Evolutionary conservation across 1,140 invertebrate genomes (phyloP).

Genomic region (Philopotamus ludificatus): DNA sequence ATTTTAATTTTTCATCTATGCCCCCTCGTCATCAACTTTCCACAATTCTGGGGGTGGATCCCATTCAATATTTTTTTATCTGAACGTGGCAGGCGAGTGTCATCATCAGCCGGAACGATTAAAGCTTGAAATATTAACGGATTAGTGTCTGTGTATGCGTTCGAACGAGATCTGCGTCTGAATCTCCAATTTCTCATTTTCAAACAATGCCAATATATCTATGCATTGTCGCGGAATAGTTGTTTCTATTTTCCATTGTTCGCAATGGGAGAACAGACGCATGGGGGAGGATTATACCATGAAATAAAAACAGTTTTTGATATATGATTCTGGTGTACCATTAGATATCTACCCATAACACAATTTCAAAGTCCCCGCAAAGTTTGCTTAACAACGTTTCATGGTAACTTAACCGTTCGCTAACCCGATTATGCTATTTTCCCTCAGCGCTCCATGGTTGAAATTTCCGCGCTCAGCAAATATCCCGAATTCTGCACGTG

Average conservation of each 20-base stretch:
- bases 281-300: background rate
- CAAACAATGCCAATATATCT: background rate
- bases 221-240: background rate
- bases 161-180: background rate
- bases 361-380: background rate
- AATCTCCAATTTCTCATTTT: background rate
- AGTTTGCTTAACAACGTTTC: slow-evolving; percentile 23
- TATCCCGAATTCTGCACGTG: background rate
- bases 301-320: background rate
- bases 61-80: slow-evolving; percentile 17
- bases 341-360: background rate
- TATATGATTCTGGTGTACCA: too few relatives aligned
- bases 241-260: background rate
- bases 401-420: slow-evolving; percentile 6
- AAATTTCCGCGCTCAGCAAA: slow-evolving; percentile 5
- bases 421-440: slow-evolving; percentile 16
- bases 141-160: slow-evolving; percentile 17
- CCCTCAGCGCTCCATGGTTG: background rate
- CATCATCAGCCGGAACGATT: slow-evolving; percentile 1
- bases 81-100: slow-evolving; percentile 16
- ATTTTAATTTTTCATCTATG: too few relatives aligned
- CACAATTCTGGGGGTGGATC: background rate
- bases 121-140: slow-evolving; percentile 21
- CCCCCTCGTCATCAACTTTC: too few relatives aligned
- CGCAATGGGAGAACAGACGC: background rate